Evolutionary conservation across 1,140 invertebrate species (phyloP), one percentile per base, ranked within the genome.

Genomic region (Heliothis subflexa): DNA sequence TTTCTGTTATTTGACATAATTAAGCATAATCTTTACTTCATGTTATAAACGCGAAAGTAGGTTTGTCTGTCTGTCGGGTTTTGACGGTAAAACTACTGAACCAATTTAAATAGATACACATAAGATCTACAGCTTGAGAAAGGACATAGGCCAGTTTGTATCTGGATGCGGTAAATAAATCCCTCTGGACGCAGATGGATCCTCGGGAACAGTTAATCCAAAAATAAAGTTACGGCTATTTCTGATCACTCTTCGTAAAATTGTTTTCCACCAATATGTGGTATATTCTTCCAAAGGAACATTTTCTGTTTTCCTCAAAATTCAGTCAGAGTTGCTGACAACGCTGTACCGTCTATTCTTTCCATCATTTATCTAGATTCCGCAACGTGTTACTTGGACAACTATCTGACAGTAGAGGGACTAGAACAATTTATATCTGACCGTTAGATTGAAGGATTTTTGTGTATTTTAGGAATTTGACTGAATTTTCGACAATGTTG

Each of bases 361-460:
- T 16, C 47, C 47, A 52, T 66, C 40, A 18, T 77, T 64, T 68
- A 68, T 68, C 64, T 68, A 7, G 64, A 68, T 68, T 50, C 21
- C 45, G 21, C 18, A 47, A 7, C 47, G 13, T 50, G 45, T 50
- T 68, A 21, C 28, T 21, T 25, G 18, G 64, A 68, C 64, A 50
- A 49, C 14, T 68, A 21, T 68, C 45, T 25, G 64, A 68, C 64
- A 50, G 45, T 50, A 14, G 18, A 21, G 0, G 9, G 45, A 21
- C 16, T 5, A n/a, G 18, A 12, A 40, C 14, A 14, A 70, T 54
- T 74, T 74, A 74, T 74, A 62, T 50, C 9, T 10, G 18, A 50
- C 16, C 49, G 45, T 25, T 47, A 16, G 7, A 68, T 7, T 7
- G 40, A 50, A 21, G 64, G 0, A 50, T 68, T 3, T 68, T 45